phyloP scores from a whole-genome alignment of 2,113 vertebrate species.

The Pungitius pungitius region DNA sequence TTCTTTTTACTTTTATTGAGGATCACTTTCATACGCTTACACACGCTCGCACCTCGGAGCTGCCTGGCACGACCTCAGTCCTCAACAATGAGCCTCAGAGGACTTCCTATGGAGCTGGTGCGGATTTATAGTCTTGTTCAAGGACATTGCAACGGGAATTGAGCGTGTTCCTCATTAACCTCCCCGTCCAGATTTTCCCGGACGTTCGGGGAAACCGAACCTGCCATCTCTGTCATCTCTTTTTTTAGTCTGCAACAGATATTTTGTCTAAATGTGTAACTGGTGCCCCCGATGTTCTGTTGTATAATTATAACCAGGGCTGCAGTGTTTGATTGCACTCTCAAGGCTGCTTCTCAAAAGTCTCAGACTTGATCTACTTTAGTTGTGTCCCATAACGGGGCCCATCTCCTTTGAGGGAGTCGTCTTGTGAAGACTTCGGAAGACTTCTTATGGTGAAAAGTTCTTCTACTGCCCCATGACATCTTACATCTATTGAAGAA shows the following conservation, averaged over 20 bases:
- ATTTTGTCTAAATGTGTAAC: conserved; percentile 53
- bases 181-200: conserved; percentile 31
- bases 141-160: conserved; percentile 57
- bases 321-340: conserved; percentile 32
- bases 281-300: conserved; percentile 54
- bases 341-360: conserved; percentile 48
- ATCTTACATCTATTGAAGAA: conserved; percentile 22
- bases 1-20: conserved; percentile 2
- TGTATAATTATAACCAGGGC: conserved; percentile 57
- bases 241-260: conserved; percentile 40
- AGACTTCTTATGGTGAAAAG: conserved; percentile 22
- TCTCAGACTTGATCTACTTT: conserved; percentile 51
- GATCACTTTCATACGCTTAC: conserved; percentile 47
- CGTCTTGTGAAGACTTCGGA: conserved; percentile 29
- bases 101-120: conserved; percentile 33
- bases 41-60: conserved; percentile 57
- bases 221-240: conserved; percentile 41
- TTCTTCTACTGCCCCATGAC: conserved; percentile 2
- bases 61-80: conserved; percentile 27
- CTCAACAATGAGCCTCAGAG: conserved; percentile 41
- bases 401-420: conserved; percentile 29
- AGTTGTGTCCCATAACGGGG: conserved; percentile 44
- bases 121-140: conserved; percentile 62
- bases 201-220: conserved; percentile 36
- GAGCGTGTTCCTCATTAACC: conserved; percentile 55